Conservation (phyloP, 2,113 vertebrate species). For the Catharus minimus region DNA sequence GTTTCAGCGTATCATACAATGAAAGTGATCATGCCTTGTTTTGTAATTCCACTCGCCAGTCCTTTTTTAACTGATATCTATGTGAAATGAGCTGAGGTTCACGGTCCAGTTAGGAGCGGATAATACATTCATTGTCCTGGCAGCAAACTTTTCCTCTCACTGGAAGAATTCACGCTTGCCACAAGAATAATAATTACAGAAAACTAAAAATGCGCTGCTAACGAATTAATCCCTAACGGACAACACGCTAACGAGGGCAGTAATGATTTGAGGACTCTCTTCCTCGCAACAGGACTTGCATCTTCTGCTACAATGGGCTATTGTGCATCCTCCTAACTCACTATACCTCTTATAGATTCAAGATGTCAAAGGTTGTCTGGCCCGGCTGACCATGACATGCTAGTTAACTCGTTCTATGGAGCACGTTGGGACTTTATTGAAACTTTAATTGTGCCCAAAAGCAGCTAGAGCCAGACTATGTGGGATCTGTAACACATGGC, state of each 20-base stretch:
- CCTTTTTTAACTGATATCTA: conserved; percentile 84
- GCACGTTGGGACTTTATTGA: conserved; percentile 66
- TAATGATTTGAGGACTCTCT: conserved; percentile 81
- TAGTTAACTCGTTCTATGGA: conserved; percentile 80
- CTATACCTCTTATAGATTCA: conserved; percentile 76
- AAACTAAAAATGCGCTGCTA: conserved; percentile 80
- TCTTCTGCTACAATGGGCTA: conserved; percentile 86
- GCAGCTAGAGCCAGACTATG: conserved; percentile 57
- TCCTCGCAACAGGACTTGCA: conserved; percentile 78
- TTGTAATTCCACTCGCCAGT: conserved; percentile 78
- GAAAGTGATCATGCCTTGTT: conserved; percentile 74
- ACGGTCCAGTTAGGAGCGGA: conserved; percentile 85
- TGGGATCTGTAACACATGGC: conserved; percentile 64
- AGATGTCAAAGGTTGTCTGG: conserved; percentile 94
- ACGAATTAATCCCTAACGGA: conserved; percentile 87
- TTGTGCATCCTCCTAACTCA: conserved; percentile 82
- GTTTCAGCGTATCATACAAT: conserved; percentile 71
- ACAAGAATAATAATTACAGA: conserved; percentile 83
- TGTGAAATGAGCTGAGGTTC: conserved; percentile 84
- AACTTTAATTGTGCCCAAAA: conserved; percentile 74
- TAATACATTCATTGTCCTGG: conserved; percentile 89
- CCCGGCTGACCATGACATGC: conserved; percentile 88
- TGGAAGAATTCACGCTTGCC: conserved; percentile 81
- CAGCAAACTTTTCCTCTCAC: conserved; percentile 82
- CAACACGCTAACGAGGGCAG: conserved; percentile 83